These are phyloP conservation scores for Aegotheles bennettii DNA, from an alignment of 2,113 vertebrate genomes.

Conservation along the genomic window DNA sequence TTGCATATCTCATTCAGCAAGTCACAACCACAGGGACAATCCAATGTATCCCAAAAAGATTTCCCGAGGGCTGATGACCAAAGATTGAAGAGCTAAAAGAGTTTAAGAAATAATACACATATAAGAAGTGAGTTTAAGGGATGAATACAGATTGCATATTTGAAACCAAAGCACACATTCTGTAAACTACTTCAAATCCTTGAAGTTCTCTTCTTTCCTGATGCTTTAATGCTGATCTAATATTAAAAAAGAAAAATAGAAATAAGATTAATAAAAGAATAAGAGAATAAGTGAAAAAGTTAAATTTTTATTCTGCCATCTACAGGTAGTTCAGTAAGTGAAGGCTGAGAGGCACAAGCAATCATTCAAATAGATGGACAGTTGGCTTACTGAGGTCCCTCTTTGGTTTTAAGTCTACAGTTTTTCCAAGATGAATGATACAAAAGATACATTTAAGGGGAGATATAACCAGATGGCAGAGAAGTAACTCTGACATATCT, in stretches of 20 bases:
- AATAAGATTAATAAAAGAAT: no score
- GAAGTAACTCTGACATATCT: background rate
- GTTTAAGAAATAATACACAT: background rate
- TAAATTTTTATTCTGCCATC: background rate
- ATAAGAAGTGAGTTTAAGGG: background rate
- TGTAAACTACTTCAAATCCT: background rate
- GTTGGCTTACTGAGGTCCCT: accelerated
- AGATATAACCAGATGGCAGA: background rate
- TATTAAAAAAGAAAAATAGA: background rate
- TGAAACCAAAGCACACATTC: background rate
- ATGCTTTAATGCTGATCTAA: background rate
- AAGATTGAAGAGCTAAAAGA: background rate
- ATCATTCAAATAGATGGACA: background rate
- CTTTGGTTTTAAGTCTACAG: background rate
- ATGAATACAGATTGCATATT: background rate
- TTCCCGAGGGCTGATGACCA: background rate
- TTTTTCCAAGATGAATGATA: background rate
- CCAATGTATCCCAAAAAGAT: background rate
- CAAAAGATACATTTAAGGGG: accelerated
- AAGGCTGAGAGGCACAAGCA: background rate
- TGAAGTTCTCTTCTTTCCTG: background rate
- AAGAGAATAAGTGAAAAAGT: background rate
- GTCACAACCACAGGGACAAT: background rate
- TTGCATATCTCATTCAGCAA: background rate
- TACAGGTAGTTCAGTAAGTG: background rate